Evolutionary conservation across 1,140 invertebrate species (phyloP).

Genomic region (Drosophila erecta): DNA sequence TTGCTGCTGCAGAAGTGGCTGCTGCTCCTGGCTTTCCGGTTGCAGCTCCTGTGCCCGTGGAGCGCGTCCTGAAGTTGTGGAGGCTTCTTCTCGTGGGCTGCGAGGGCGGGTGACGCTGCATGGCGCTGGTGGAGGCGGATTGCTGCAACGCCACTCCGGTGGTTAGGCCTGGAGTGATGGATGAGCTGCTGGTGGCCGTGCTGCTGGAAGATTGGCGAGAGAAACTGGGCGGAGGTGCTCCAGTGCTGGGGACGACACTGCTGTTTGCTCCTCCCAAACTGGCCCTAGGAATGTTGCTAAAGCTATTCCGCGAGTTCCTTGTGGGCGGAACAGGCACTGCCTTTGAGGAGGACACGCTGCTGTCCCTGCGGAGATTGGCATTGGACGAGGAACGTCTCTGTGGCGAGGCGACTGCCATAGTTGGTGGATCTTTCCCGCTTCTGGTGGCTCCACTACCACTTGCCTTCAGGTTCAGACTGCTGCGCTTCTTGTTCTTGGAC

Average conservation of each 20-base stretch:
- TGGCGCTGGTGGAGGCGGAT: constrained; percentile 65
- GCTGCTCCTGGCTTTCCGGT: constrained; percentile 10
- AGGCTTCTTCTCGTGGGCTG: constrained; percentile 67
- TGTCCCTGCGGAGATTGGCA: constrained; percentile 75
- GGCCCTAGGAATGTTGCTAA: constrained; percentile 83
- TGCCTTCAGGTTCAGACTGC: constrained; percentile 78
- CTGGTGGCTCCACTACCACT: constrained; percentile 40
- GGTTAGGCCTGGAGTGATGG: constrained; percentile 20
- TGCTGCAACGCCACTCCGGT: constrained; percentile 42
- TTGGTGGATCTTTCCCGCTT: constrained; percentile 65
- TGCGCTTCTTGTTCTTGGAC: constrained; percentile 80
- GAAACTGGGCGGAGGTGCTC: constrained; percentile 46
- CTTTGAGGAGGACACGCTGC: constrained; percentile 59
- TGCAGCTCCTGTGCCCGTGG: constrained; percentile 17
- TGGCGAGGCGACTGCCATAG: constrained; percentile 20
- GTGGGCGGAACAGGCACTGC: constrained; percentile 65
- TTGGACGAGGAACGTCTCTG: constrained; percentile 76
- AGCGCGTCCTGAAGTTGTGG: constrained; percentile 56
- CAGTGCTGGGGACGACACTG: background rate
- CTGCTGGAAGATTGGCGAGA: constrained; percentile 72
- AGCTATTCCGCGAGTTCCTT: constrained; percentile 73
- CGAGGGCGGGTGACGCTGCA: constrained; percentile 48
- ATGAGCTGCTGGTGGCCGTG: constrained; percentile 63
- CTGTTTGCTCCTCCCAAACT: constrained; percentile 51
- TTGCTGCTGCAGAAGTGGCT: constrained; percentile 8